Evolutionary conservation across 1,140 invertebrate genomes (phyloP), one percentile per base, ranked within the genome.

Genomic region (Acromyrmex charruanus): DNA sequence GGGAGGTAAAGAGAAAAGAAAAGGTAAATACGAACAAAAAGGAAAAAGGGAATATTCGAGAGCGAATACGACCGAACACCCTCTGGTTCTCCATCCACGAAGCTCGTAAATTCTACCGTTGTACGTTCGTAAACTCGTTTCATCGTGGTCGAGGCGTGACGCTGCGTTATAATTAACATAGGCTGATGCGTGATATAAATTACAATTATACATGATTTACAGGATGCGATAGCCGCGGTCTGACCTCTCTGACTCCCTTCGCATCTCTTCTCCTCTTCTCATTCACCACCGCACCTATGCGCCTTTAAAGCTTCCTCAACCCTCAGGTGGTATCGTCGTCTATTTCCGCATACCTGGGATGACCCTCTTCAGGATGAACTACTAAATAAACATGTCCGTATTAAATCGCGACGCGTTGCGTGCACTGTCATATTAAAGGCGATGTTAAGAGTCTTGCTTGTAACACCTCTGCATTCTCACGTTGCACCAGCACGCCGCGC

Each of bases 171-270:
- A 92, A 93, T 93, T 92, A 93, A 91, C 91, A 91, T 91, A 90
- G 88, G 88, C 92, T 88, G 90, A 91, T 90, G 91, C 59, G 88
- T 77, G 66, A 75, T 89, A 88, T 92, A 93, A 93, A 91, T 93
- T 91, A 92, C 91, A 92, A 92, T 93, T 93, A 89, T 85, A 88
- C 84, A 90, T 93, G 91, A 92, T 92, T 93, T 93, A 92, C 89
- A 88, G 63, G 59, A 72, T 51, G 77, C 77, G 74, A 91, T 91
- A 88, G 82, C 63, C 65, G 74, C 68, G 61, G 71, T 74, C 84
- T 72, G 59, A 71, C 51, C n/a, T 25, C 77, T 66, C 77, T 44
- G 77, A 39, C 49, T 10, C 21, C 18, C 49, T 31, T 71, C 49
- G 68, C 55, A 53, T 75, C 58, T 75, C 58, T 44, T 82, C 18